These are phyloP conservation scores for Drosophila merina DNA, from an alignment of 2,888 invertebrate genomes.

Conservation along the genomic window DNA sequence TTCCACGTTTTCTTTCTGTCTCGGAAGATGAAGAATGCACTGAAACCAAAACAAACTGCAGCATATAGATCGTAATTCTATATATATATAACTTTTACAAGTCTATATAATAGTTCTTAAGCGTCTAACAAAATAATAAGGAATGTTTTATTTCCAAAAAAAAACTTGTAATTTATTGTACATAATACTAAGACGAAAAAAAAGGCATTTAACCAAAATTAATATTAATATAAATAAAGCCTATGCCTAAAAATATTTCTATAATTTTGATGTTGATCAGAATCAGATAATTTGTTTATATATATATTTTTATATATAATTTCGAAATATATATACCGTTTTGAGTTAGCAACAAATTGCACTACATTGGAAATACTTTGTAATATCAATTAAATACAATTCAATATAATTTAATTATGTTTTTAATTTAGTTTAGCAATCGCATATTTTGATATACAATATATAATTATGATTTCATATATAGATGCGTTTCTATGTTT, in stretches of 20 bases:
- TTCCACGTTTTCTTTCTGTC: not conserved
- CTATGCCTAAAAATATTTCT: slow-evolving; percentile 33
- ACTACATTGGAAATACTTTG: slow-evolving; percentile 57
- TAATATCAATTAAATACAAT: slow-evolving; percentile 47
- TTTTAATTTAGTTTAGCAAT: slow-evolving; percentile 39
- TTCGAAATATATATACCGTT: slow-evolving; percentile 33
- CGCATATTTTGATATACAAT: slow-evolving; percentile 8
- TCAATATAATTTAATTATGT: slow-evolving; percentile 30
- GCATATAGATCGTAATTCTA: slow-evolving; percentile 43
- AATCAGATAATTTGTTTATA: slow-evolving; percentile 16
- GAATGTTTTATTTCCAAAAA: not conserved
- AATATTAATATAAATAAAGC: slow-evolving; percentile 36
- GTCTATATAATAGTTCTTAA: slow-evolving; percentile 6
- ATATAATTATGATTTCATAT: slow-evolving; percentile 13
- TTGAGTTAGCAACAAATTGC: slow-evolving; percentile 68
- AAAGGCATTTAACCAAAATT: slow-evolving; percentile 9
- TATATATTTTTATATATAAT: slow-evolving; percentile 26
- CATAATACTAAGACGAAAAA: slow-evolving; percentile 18
- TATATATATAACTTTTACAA: slow-evolving; percentile 4
- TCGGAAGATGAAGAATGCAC: slow-evolving; percentile 30
- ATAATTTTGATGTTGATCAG: slow-evolving; percentile 42
- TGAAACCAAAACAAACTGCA: slow-evolving; percentile 74
- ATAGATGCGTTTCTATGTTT: slow-evolving; percentile 7
- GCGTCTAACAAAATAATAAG: slow-evolving; percentile 20
- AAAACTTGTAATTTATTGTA: slow-evolving; percentile 48